These are phyloP conservation scores for Heliconius himera DNA, from an alignment of 1,140 invertebrate species.

Conservation along the genomic window DNA sequence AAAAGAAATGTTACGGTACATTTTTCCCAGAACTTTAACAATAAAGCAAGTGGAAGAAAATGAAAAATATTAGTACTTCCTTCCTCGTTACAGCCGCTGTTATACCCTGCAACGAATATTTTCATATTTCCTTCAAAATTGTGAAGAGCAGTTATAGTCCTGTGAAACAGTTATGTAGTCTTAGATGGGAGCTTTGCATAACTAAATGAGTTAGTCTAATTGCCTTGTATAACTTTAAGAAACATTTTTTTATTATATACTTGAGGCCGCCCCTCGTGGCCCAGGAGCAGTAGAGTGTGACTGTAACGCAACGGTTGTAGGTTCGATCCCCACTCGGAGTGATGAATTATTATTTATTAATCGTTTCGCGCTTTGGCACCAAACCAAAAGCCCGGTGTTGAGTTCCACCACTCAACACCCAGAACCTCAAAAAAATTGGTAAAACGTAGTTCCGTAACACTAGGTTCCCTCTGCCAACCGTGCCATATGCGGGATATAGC, in stretches of 20 bases:
- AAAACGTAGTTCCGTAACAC: too few species aligned
- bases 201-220: neutral
- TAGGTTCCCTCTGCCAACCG: too few species aligned
- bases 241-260: neutral
- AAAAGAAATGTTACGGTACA: neutral
- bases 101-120: neutral
- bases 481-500: too few species aligned
- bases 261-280: neutral
- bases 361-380: too few species aligned
- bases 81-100: neutral
- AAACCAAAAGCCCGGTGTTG: too few species aligned
- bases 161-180: neutral
- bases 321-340: too few species aligned
- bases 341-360: too few species aligned
- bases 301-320: too few species aligned
- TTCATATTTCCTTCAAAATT: neutral
- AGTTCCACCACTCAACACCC: too few species aligned
- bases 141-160: neutral
- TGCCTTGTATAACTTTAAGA: neutral
- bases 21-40: neutral
- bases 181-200: neutral
- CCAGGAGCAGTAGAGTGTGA: too few species aligned
- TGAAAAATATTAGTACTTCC: neutral
- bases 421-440: too few species aligned
- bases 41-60: neutral